Base-by-base conservation (phyloP, 1,140 invertebrate species). In the Conus betulinus region DNA sequence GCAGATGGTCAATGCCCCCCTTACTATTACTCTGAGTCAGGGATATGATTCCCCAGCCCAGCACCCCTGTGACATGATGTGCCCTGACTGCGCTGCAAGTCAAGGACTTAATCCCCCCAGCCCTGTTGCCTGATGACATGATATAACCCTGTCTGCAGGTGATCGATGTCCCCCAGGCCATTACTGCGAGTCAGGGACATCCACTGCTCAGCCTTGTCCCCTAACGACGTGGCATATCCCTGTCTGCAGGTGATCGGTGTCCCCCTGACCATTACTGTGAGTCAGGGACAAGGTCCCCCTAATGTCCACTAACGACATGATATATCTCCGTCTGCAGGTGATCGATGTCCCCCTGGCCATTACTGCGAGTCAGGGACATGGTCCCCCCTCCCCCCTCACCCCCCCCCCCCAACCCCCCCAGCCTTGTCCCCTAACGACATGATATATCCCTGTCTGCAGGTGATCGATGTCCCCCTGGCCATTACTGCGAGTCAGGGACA, bases 401-500 rank as follows among this genome's bases (percentile, higher is more conserved):
- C 39, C 39, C 39, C 39, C n/a, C n/a, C n/a, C n/a, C n/a, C n/a
- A n/a, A n/a, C n/a, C n/a, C n/a, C n/a, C 39, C 39, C 39, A 39
- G 39, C 39, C 39, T 39, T 39, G 39, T 39, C 39, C 39, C 39
- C 39, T 39, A 39, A 39, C 3, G 39, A 39, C 55, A 27, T 39
- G 39, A 3, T 39, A 39, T 39, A 39, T 39, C 39, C 39, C 39
- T 39, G 39, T 39, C 39, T 71, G 23, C 86, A 94, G 94, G 94
- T 83, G 91, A 94, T 90, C 84, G 87, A 39, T 94, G 94, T 86
- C 91, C 93, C 2, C 87, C 88, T 20, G 94, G 94, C 63, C 82
- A 92, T 67, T 93, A 93, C 90, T 94, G 94, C 90, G 53, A 89
- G 3, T 84, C 87, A 15, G 94, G 94, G n/a, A 93, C 92, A 25